Conservation (phyloP, 2,888 invertebrate genomes). For the Exocentrus adspersus region DNA sequence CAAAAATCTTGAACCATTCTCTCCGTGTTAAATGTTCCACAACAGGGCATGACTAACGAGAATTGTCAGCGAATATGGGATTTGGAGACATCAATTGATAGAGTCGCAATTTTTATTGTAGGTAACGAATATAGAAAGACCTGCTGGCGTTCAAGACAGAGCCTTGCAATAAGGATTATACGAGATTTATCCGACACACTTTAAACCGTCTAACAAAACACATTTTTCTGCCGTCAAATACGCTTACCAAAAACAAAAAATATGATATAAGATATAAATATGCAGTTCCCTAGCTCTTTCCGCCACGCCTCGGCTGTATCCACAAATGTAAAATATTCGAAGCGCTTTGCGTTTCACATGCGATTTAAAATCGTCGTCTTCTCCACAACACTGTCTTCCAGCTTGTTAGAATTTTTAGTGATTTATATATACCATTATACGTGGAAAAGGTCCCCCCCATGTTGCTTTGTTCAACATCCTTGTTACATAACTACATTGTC, state of each 20-base stretch:
- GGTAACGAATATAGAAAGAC: too few species aligned
- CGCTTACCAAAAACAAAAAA: not conserved
- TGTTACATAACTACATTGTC: conserved; percentile 35
- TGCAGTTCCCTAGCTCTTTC: not conserved
- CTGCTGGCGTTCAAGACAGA: too few species aligned
- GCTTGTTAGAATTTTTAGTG: conserved; percentile 37
- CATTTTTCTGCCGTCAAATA: not conserved
- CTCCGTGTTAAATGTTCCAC: too few species aligned
- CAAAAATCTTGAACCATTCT: too few species aligned
- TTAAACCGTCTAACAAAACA: not conserved
- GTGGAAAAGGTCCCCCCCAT: conserved; percentile 30
- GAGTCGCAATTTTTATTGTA: too few species aligned
- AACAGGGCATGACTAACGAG: too few species aligned
- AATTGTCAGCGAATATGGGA: too few species aligned
- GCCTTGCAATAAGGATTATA: too few species aligned
- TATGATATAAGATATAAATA: not conserved
- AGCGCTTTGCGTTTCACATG: conserved; percentile 16
- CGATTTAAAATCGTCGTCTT: conserved; percentile 36
- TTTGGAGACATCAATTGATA: too few species aligned
- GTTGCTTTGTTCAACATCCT: conserved; percentile 37
- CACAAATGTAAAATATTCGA: conserved; percentile 1
- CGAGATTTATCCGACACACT: not conserved
- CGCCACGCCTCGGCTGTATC: not conserved
- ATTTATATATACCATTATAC: conserved; percentile 35
- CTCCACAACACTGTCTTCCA: conserved; percentile 34